phyloP scores from a whole-genome alignment of 2,797 vertebrate species.

The Microcaecilia unicolor region DNA sequence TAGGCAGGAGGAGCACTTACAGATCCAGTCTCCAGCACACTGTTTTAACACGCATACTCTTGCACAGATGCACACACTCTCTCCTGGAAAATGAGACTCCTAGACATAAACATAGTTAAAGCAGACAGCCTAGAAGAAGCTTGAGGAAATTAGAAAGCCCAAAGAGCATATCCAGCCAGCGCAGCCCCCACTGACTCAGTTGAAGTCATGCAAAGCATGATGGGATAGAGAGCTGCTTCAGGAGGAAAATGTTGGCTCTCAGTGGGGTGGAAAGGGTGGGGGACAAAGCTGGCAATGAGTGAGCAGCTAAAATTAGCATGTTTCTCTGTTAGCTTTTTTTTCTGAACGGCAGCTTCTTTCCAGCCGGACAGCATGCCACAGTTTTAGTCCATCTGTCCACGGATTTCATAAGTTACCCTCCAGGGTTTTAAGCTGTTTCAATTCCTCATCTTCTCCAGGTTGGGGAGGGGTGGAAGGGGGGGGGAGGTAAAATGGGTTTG shows the following conservation, averaged over 20 bases:
- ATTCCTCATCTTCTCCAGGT: background rate
- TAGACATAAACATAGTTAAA: too few relatives aligned
- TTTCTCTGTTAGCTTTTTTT: conserved; percentile 47
- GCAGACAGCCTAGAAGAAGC: too few relatives aligned
- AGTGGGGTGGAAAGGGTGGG: conserved; percentile 48
- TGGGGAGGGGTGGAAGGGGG: background rate
- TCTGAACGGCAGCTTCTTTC: conserved; percentile 44
- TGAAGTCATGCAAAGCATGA: conserved; percentile 31
- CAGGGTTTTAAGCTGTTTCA: background rate
- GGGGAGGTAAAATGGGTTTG: background rate
- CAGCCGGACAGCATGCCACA: conserved; percentile 56
- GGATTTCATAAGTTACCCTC: conserved; percentile 26
- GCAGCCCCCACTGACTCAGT: background rate
- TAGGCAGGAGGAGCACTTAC: too few relatives aligned
- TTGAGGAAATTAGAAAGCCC: too few relatives aligned
- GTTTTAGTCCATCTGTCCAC: conserved; percentile 55
- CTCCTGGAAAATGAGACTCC: too few relatives aligned
- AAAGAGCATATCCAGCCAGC: conserved; percentile 1
- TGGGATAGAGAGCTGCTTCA: conserved; percentile 7
- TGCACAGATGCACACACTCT: too few relatives aligned
- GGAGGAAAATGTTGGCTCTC: conserved; percentile 5
- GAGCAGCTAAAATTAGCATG: conserved; percentile 62
- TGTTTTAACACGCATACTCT: too few relatives aligned
- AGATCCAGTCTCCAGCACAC: too few relatives aligned
- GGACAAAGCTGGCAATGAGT: conserved; percentile 62